Base-by-base conservation (phyloP, 2,888 invertebrate genomes). In the Philereme vetulata region DNA sequence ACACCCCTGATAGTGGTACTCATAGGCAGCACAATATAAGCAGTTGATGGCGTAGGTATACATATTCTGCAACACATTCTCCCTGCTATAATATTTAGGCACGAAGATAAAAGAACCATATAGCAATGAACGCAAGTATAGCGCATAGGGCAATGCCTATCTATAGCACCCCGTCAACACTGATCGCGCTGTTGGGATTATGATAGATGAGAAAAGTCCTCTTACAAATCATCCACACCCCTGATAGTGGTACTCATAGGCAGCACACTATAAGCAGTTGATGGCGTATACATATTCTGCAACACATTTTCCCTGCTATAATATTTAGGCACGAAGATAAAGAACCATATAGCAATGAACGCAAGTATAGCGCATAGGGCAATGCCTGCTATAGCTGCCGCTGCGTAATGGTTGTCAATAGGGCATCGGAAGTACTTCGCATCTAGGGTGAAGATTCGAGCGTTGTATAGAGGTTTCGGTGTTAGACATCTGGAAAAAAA, bases 401-500 rank as follows among this genome's bases (percentile, higher is more conserved):
- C 84, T 0, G 81, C 53, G 62, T 76, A 72, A 2, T 68, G 72
- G 4, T 71, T 68, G 2, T 72, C 62, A 0, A 63, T 47, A 0
- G 70, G 51, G 66, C 94, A 94, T 0, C 72, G 71, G 65, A 94
- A 86, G 69, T 89, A 90, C 47, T 88, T 81, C 0, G 74, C 71
- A 0, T 89, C 78, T 21, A 94, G 72, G 7, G 92, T 87, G 70
- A 86, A 86, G 34, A 94, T 78, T 4, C 86, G 76, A 43, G 88
- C 90, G 77, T 89, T 88, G 72, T 72, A 84, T 0, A 91, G 74
- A 0, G 79, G 64, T 1, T 76, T 69, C 6, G 94, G 93, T 0
- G 82, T 78, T 45, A 75, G 82, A 67, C 94, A 94, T 70, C 94
- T 94, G 89, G 50, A 83, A 84, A 59, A n/a, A 46, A 46, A 34